A percentile compares a stretch with the other conserved stretches of the same genome.
These are phyloP conservation scores for Brachyhypopomus gauderio DNA, from an alignment of 2,113 vertebrate species.

Conservation along the genomic window DNA sequence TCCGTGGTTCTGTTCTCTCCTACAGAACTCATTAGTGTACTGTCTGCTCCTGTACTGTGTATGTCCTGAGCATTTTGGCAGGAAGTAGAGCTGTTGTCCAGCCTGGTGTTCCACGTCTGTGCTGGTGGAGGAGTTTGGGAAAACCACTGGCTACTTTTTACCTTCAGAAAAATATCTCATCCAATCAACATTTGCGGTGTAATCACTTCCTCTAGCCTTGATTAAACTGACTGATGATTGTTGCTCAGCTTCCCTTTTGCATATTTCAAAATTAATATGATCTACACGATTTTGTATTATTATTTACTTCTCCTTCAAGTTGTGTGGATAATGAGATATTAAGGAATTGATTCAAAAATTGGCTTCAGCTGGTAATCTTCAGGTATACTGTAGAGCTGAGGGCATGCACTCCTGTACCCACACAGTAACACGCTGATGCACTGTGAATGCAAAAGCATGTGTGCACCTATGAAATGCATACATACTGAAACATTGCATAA, in stretches of 20 bases:
- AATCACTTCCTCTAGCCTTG: slow-evolving; percentile 66
- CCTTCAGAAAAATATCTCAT: slow-evolving; percentile 63
- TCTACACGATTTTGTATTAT: slow-evolving; percentile 65
- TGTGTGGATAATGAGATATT: neutral
- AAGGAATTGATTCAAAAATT: neutral
- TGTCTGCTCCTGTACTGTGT: slow-evolving; percentile 37
- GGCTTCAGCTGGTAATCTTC: neutral
- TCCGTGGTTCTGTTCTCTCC: slow-evolving; percentile 49
- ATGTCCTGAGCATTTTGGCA: slow-evolving; percentile 39
- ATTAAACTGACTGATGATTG: slow-evolving; percentile 72
- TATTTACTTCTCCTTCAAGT: slow-evolving; percentile 17
- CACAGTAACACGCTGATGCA: no score
- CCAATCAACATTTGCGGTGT: slow-evolving; percentile 60
- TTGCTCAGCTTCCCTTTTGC: slow-evolving; percentile 55
- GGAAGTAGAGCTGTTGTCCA: neutral
- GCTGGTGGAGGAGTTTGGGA: slow-evolving; percentile 58
- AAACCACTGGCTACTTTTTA: slow-evolving; percentile 61
- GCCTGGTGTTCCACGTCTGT: slow-evolving; percentile 25
- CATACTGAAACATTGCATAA: no score
- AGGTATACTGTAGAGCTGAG: no score
- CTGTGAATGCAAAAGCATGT: no score
- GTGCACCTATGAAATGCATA: neutral
- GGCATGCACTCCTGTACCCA: no score
- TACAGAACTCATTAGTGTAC: slow-evolving; percentile 44
- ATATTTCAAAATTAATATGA: slow-evolving; percentile 71